Percentiles rank a stretch among this genome's conserved stretches.
Conservation (phyloP, 2,797 vertebrate genomes). For the Neostethus bicornis region DNA sequence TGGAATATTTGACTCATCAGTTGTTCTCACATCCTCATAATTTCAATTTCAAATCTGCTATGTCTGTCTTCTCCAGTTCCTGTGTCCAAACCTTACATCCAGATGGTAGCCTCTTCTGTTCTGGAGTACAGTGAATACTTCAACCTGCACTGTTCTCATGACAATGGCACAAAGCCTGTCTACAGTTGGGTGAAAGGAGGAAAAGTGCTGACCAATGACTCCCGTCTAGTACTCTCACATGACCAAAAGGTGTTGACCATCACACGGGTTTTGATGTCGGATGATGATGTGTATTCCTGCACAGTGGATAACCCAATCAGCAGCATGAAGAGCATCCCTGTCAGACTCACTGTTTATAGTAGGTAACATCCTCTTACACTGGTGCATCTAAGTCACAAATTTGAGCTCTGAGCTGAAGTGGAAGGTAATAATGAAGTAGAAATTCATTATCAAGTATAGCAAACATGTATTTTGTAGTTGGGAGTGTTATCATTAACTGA, state of each 20-base stretch:
- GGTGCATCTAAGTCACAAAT: not conserved
- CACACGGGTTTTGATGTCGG: conserved; percentile 88
- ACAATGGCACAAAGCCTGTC: conserved; percentile 91
- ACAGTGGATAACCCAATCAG: conserved; percentile 94
- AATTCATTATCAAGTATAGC: not conserved
- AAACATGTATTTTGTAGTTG: not conserved
- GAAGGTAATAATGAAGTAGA: not conserved
- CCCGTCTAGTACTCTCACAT: conserved; percentile 89
- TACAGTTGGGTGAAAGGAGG: conserved; percentile 95
- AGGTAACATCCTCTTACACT: conserved; percentile 71
- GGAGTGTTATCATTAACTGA: not conserved
- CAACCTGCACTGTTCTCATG: conserved; percentile 91
- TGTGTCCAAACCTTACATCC: conserved; percentile 90
- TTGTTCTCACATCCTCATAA: not conserved
- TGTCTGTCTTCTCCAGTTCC: conserved; percentile 81
- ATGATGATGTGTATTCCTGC: conserved; percentile 91
- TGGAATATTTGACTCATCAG: not conserved
- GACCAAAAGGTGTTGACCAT: conserved; percentile 96
- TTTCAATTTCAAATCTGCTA: conserved; percentile 1
- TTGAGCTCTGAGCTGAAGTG: not conserved
- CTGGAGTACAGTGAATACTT: conserved; percentile 94
- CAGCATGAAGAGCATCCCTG: conserved; percentile 85
- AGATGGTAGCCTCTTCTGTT: conserved; percentile 91
- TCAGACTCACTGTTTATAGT: conserved; percentile 96
- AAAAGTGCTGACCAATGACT: conserved; percentile 89